phyloP scores from a whole-genome alignment of 1,140 invertebrate genomes.

The Calycopis cecrops region DNA sequence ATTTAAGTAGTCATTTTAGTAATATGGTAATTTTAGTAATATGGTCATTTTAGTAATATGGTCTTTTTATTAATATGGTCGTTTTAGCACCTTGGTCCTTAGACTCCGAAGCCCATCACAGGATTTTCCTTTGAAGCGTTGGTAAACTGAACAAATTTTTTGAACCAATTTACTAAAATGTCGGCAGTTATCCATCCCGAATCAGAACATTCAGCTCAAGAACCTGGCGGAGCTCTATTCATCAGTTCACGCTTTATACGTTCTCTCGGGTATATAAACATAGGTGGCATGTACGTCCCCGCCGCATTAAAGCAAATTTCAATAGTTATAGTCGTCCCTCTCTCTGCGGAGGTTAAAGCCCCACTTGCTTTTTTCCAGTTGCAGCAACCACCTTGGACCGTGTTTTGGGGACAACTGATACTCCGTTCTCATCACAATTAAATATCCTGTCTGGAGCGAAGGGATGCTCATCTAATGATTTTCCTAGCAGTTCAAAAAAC shows the following conservation, averaged over 20 bases:
- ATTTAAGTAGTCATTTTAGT: too few species aligned
- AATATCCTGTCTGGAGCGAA: too few species aligned
- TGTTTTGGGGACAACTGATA: too few species aligned
- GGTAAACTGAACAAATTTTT: slow-evolving; percentile 10
- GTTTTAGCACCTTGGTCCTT: too few species aligned
- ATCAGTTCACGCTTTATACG: slow-evolving; percentile 21
- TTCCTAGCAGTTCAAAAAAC: too few species aligned
- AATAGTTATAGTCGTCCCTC: slow-evolving; percentile 18
- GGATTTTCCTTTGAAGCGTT: slow-evolving; percentile 8
- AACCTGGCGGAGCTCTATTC: slow-evolving; percentile 2
- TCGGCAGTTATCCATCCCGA: slow-evolving; percentile 20
- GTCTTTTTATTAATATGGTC: too few species aligned
- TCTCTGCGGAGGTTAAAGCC: slow-evolving; percentile 15
- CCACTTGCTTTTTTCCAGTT: slow-evolving; percentile 12
- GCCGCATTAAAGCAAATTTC: slow-evolving; percentile 22
- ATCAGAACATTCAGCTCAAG: slow-evolving; percentile 18
- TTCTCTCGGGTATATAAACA: slow-evolving; percentile 21
- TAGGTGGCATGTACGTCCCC: slow-evolving; percentile 30
- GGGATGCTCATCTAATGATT: too few species aligned
- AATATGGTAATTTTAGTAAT: too few species aligned
- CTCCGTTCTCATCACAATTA: too few species aligned
- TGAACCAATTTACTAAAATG: slow-evolving; percentile 13
- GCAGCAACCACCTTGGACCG: too few species aligned
- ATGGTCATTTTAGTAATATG: too few species aligned
- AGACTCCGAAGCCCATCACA: too few species aligned